These are phyloP conservation scores for Neosilurus mollespiculum DNA, from an alignment of 2,797 vertebrate species.

Conservation along the genomic window DNA sequence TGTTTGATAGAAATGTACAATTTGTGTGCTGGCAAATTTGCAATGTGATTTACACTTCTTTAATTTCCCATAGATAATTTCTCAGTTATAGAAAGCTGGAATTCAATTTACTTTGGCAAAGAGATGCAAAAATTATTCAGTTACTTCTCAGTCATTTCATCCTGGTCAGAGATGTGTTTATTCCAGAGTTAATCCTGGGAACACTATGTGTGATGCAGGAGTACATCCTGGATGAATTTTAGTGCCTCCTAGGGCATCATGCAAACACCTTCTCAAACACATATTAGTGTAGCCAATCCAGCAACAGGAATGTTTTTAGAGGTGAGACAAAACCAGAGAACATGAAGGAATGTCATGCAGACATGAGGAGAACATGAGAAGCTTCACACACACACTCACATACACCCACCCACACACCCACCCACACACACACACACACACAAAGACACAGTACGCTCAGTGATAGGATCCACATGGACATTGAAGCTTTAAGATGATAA, in stretches of 20 bases:
- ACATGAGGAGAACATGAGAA: background rate
- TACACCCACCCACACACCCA: too few species aligned
- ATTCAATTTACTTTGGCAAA: slow-evolving; percentile 11
- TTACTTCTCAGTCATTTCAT: background rate
- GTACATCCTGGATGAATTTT: background rate
- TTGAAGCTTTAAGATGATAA: background rate
- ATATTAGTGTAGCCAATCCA: background rate
- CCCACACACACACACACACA: background rate
- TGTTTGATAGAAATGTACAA: slow-evolving; percentile 6
- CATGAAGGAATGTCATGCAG: background rate
- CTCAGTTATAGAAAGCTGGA: slow-evolving; percentile 22
- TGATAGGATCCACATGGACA: background rate
- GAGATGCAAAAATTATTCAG: slow-evolving; percentile 4
- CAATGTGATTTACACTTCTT: background rate
- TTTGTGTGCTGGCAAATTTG: slow-evolving; percentile 21
- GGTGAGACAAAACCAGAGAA: background rate
- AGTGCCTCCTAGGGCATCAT: background rate
- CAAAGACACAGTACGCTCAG: background rate
- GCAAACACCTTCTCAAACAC: background rate
- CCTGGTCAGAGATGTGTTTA: background rate
- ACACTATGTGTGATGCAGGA: background rate
- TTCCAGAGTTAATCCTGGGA: background rate
- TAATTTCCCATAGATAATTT: background rate
- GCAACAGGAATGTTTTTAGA: background rate
- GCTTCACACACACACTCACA: background rate